Evolutionary conservation across 2,888 invertebrate species (phyloP), one percentile per base, ranked within the genome.

Genomic region (Geotrupes spiniger): DNA sequence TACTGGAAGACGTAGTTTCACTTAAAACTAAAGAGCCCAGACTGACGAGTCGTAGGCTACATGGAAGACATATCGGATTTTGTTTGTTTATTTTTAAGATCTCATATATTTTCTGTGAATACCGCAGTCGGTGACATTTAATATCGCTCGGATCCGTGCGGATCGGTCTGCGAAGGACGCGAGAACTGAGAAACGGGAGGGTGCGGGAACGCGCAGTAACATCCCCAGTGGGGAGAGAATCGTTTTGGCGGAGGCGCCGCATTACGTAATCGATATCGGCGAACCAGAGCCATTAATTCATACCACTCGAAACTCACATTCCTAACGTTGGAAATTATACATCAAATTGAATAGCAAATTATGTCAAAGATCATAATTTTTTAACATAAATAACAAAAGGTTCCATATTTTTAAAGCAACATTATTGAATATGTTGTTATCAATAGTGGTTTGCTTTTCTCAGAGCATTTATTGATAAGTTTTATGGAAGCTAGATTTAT

Each of bases 61-160:
- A 51, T 75, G 77, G 77, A 77, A 78, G 77, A 77, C 77, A 71
- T 74, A 64, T 69, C 71, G 69, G 76, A 74, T 76, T 76, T 75
- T 74, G 59, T 46, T 28, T 58, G 49, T 61, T 62, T 57, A 46
- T 46, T 41, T 41, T 52, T 49, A 33, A 39, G 59, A 50, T 62
- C 56, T 61, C 58, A 60, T 61, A 60, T 54, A 25, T 41, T 48
- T 50, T 49, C 46, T 46, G 42, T 36, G 41, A 15, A 33, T 33
- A 14, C 15, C 11, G 15, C 9, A 33, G 8, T 14, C 15, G 9
- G 11, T 15, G 33, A 8, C 33, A 33, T 33, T 33, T 50, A 45
- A 51, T 53, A 51, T 57, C 54, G 44, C 52, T 54, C 49, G 49
- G 46, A 45, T 39, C 46, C 42, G 42, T 27, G 21, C 31, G 48